Evolutionary conservation across 2,113 vertebrate species (phyloP).

Genomic region (Scophthalmus maximus): DNA sequence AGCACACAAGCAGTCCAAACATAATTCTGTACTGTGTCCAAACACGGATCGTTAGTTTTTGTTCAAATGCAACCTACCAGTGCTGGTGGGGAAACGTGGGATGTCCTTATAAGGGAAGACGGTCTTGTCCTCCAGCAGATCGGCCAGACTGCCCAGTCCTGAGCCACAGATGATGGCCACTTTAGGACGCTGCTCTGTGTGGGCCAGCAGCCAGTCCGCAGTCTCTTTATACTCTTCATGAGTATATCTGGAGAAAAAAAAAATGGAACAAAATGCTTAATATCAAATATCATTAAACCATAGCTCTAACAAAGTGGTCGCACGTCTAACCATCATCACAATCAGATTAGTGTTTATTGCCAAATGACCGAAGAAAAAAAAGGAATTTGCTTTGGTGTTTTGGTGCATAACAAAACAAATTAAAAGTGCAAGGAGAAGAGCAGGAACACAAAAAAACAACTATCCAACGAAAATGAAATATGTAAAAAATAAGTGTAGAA

Average conservation of each 20-base stretch:
- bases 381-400: no score
- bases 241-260: conserved; percentile 58
- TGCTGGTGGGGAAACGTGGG: conserved; percentile 84
- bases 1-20: conserved; percentile 6
- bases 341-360: not conserved
- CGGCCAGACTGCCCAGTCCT: conserved; percentile 84
- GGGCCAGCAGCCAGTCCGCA: conserved; percentile 79
- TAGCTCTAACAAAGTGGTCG: not conserved
- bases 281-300: not conserved
- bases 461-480: no score
- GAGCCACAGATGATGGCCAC: conserved; percentile 88
- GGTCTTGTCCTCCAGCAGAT: conserved; percentile 73
- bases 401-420: no score
- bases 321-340: not conserved
- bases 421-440: no score
- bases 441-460: no score
- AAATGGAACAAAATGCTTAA: not conserved
- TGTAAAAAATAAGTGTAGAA: no score
- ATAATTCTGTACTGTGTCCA: not conserved
- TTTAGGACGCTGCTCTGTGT: conserved; percentile 70
- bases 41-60: not conserved
- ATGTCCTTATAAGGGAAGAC: conserved; percentile 80
- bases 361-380: no score
- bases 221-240: conserved; percentile 80
- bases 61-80: conserved; percentile 44